Evolutionary conservation across 2,888 invertebrate species (phyloP), one percentile per base, ranked within the genome.

Genomic region (Nycteola revayana): DNA sequence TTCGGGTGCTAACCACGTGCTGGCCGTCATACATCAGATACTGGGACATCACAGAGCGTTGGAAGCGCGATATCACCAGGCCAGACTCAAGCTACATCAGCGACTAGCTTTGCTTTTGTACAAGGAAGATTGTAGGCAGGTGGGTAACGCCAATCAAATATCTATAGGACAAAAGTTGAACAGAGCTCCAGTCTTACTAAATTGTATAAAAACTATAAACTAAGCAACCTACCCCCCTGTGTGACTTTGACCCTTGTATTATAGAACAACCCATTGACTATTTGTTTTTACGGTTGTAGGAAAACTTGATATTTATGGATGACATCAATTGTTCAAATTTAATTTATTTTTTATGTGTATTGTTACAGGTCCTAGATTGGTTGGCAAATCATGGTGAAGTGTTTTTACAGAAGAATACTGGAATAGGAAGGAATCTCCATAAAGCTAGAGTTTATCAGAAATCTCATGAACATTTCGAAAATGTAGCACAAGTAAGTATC

Each of bases 391-490:
- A 99, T 67, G 99, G 99, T 9, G 98, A 98, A 88, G 97, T 97
- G 9, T 99, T 99, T 80, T 91, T 99, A 31, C 92, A 96, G 62
- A 98, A 98, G 75, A 98, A 98, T 78, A 96, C 96, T n/a, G 97
- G 98, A 28, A 96, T 98, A 48, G 98, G 98, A 37, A 92, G 97
- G 59, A 98, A 97, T 88, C 90, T 98, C 57, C 96, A 97, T 75
- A 96, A 98, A 80, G 97, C 98, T 25, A 92, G 96, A 60, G 96
- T 97, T 5, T 96, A 98, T 76, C 98, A 98, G 86, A 98, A 98
- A 86, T 98, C 98, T 76, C 98, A 99, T 74, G 97, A 98, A 81
- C 98, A 98, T 83, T 99, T 99, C 75, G 98, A 99, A 90, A 97
- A 97, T 81, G 98, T 99, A 42, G 98, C 98, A 28, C 96, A 96